phyloP scores from a whole-genome alignment of 2,888 invertebrate species.

The Ornithoptera alexandrae region DNA sequence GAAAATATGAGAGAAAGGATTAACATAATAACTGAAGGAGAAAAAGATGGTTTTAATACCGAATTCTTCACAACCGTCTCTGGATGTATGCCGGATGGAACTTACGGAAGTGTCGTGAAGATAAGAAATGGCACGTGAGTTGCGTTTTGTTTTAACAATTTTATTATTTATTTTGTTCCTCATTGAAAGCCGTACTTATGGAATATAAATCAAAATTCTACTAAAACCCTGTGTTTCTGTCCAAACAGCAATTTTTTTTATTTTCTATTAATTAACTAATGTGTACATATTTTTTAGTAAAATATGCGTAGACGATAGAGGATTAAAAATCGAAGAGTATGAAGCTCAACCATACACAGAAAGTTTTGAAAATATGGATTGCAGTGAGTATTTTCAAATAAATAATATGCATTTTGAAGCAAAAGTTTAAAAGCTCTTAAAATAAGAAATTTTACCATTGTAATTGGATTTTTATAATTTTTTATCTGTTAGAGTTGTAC shows the following conservation, averaged over 20 bases:
- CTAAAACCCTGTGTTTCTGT: too few species aligned
- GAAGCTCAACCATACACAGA: constrained; percentile 57
- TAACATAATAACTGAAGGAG: constrained; percentile 48
- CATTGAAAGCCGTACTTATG: too few species aligned
- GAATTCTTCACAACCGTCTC: constrained; percentile 50
- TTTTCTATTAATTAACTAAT: not conserved
- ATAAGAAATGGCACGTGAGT: constrained; percentile 57
- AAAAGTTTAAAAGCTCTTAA: constrained; percentile 37
- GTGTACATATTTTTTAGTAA: constrained; percentile 55
- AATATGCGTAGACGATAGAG: constrained; percentile 80
- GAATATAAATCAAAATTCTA: too few species aligned
- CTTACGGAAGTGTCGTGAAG: constrained; percentile 47
- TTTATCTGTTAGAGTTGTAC: too few species aligned
- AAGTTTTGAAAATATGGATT: constrained; percentile 68
- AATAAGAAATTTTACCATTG: too few species aligned
- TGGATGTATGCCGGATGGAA: constrained; percentile 65
- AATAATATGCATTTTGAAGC: not conserved
- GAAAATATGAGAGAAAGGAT: constrained; percentile 44
- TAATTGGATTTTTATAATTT: too few species aligned
- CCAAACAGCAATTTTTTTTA: too few species aligned
- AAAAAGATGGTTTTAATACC: constrained; percentile 54
- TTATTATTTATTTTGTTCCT: not conserved
- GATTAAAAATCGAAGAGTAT: constrained; percentile 75
- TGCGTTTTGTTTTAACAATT: not conserved
- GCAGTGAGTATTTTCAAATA: constrained; percentile 74